phyloP scores from a whole-genome alignment of 2,113 vertebrate species.

The Eubucco bourcierii region DNA sequence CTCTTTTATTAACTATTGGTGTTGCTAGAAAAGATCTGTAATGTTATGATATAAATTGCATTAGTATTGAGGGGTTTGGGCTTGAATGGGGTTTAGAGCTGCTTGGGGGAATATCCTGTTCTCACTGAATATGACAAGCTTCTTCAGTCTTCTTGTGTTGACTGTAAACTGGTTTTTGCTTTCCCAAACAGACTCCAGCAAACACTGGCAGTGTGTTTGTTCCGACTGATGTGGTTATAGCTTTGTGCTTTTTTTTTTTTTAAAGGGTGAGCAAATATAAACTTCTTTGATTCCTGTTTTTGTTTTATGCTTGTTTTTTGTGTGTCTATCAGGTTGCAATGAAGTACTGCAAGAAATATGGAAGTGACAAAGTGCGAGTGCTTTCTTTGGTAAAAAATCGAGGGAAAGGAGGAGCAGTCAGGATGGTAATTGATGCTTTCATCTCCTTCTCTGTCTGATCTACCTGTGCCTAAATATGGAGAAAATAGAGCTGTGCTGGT shows the following conservation, averaged over 20 bases:
- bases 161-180: conserved; percentile 21
- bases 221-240: not conserved
- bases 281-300: not conserved
- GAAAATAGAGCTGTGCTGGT: not conserved
- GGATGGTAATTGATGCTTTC: conserved; percentile 81
- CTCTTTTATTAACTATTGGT: not conserved
- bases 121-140: not conserved
- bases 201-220: conserved; percentile 8
- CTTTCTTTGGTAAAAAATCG: conserved; percentile 88
- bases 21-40: not conserved
- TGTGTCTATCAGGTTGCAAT: conserved; percentile 83
- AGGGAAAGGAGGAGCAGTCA: conserved; percentile 93
- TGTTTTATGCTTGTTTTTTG: conserved; percentile 49
- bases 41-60: not conserved
- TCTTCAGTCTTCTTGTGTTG: not conserved
- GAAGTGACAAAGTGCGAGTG: conserved; percentile 90
- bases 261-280: not conserved
- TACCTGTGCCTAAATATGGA: not conserved
- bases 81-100: not conserved
- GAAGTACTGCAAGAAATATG: conserved; percentile 85
- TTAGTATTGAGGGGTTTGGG: not conserved
- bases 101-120: not conserved
- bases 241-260: not conserved
- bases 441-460: conserved; percentile 33
- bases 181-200: conserved; percentile 16